Percentiles rank a stretch among this genome's conserved stretches.
These are phyloP conservation scores for Bombus balteatus DNA, from an alignment of 1,140 invertebrate genomes.

Conservation along the genomic window DNA sequence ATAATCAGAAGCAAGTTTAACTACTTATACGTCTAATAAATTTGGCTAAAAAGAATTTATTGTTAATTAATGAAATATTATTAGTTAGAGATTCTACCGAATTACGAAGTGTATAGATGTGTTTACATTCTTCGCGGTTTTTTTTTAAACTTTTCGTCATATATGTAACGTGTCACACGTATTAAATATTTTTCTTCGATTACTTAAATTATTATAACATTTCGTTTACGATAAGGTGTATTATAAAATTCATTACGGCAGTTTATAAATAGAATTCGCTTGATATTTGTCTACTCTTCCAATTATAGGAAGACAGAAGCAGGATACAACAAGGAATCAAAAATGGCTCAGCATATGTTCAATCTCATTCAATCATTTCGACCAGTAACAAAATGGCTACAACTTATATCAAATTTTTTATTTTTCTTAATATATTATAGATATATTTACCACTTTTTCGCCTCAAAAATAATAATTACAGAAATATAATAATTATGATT, in stretches of 20 bases:
- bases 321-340: not conserved
- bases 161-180: not conserved
- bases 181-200: not conserved
- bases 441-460: not conserved
- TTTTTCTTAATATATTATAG: not conserved
- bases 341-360: not conserved
- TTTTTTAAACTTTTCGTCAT: not conserved
- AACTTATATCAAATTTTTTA: not conserved
- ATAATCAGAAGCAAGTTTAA: not conserved
- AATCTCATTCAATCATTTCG: not conserved
- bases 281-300: not conserved
- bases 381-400: not conserved
- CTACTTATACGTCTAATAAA: not conserved
- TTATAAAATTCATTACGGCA: not conserved
- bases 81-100: too few relatives aligned
- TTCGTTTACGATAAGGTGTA: not conserved
- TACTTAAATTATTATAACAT: not conserved
- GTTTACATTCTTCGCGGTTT: conserved; percentile 34
- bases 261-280: not conserved
- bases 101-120: not conserved
- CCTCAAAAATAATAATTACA: not conserved
- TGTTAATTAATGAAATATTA: too few relatives aligned
- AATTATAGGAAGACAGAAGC: not conserved
- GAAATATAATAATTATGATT: too few relatives aligned
- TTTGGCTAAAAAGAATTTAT: not conserved